These are phyloP conservation scores for Eutrigla gurnardus DNA, from an alignment of 2,797 vertebrate species.

Conservation along the genomic window DNA sequence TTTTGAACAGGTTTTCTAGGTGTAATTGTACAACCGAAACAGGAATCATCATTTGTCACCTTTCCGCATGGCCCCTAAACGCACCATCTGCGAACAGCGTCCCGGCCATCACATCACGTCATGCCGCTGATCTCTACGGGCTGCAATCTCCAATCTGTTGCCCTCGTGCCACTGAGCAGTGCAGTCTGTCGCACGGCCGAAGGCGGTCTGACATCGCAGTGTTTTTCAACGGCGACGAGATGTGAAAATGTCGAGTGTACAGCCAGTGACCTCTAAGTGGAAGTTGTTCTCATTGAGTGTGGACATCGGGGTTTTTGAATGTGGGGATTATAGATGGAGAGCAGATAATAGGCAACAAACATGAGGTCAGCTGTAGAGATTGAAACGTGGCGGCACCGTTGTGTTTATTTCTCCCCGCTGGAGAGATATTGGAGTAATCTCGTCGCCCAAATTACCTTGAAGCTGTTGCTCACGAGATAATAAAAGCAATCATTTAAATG, in stretches of 20 bases:
- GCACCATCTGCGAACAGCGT: constrained; percentile 14
- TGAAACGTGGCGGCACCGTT: constrained; percentile 7
- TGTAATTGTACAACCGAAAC: neutral
- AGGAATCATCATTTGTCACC: neutral
- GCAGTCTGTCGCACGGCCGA: neutral
- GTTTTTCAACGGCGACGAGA: neutral
- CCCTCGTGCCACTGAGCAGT: neutral
- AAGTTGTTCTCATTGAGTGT: constrained; percentile 5
- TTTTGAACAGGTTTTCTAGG: neutral
- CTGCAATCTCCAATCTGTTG: constrained; percentile 28
- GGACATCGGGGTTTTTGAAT: neutral
- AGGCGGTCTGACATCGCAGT: neutral
- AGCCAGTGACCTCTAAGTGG: constrained; percentile 4
- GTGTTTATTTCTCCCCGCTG: constrained; percentile 25
- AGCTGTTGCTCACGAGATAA: neutral
- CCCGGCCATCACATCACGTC: neutral
- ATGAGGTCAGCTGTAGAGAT: constrained; percentile 29
- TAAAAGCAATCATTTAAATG: constrained; percentile 5
- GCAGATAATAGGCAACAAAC: constrained; percentile 33
- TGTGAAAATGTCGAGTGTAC: neutral
- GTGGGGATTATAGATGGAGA: constrained; percentile 26
- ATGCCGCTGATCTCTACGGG: neutral
- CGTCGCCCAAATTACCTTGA: constrained; percentile 15
- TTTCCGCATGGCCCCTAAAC: constrained; percentile 14
- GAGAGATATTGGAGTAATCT: neutral